These are phyloP conservation scores for Palythoa grandiflora DNA, from an alignment of 92 coral and sea anemone species.

Conservation along the genomic window DNA sequence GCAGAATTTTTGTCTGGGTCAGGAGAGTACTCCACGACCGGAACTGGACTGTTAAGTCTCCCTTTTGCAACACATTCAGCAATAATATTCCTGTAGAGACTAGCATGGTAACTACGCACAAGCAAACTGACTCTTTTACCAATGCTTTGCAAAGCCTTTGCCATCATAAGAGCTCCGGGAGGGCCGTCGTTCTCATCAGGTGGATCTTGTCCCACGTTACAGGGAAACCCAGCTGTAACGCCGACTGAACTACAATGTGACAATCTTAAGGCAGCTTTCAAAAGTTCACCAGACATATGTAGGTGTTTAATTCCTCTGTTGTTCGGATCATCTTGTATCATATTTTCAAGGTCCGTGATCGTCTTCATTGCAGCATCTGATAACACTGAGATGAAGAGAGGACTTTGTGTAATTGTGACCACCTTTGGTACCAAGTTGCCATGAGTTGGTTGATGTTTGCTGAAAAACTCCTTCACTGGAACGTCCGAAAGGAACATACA, in stretches of 20 bases:
- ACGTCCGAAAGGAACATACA: too few relatives aligned
- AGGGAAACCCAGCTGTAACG: conserved; percentile 68
- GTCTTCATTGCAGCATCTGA: too few relatives aligned
- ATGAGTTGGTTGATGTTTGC: too few relatives aligned
- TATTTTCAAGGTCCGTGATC: too few relatives aligned
- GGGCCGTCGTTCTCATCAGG: conserved; percentile 74
- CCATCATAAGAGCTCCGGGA: conserved; percentile 75
- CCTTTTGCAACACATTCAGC: conserved; percentile 50
- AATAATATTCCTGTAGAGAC: conserved; percentile 51
- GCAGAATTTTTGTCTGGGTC: conserved; percentile 28
- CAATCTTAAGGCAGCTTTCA: too few relatives aligned
- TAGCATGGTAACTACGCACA: conserved; percentile 58
- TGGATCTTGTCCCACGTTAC: conserved; percentile 46
- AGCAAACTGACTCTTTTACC: conserved; percentile 69
- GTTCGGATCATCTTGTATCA: too few relatives aligned
- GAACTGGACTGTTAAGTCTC: conserved; percentile 48
- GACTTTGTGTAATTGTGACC: too few relatives aligned
- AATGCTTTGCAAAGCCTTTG: conserved; percentile 74
- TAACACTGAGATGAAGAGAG: too few relatives aligned
- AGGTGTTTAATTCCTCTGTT: too few relatives aligned
- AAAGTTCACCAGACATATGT: too few relatives aligned
- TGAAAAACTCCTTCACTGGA: too few relatives aligned
- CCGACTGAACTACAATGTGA: conserved; percentile 34
- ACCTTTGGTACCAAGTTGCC: too few relatives aligned
- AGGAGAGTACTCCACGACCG: conserved; percentile 72